phyloP scores from a whole-genome alignment of 2,888 invertebrate genomes.

The Nematopogon swammerdamellus region DNA sequence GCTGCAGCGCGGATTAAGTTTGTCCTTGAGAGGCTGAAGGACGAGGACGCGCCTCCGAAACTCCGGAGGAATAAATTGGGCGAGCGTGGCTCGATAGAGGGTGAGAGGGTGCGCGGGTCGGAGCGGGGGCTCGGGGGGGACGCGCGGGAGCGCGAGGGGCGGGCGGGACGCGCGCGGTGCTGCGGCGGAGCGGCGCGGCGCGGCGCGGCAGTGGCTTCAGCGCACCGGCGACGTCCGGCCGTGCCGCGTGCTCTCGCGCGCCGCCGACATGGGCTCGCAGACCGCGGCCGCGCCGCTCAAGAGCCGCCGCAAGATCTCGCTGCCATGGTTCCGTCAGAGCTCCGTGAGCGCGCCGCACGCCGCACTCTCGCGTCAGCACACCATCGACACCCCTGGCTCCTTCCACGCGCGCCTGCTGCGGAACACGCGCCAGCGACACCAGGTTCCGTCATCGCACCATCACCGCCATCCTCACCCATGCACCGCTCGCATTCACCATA shows the following conservation, averaged over 20 bases:
- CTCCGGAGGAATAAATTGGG: constrained; percentile 17
- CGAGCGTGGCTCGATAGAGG: constrained; percentile 47
- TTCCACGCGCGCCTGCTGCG: constrained; percentile 75
- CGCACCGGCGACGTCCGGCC: constrained; percentile 12
- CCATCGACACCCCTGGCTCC: constrained; percentile 86
- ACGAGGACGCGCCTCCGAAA: neutral
- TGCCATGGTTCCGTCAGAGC: constrained; percentile 87
- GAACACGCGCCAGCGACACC: constrained; percentile 53
- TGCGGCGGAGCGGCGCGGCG: constrained; percentile 25
- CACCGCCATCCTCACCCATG: neutral
- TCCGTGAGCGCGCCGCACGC: constrained; percentile 73
- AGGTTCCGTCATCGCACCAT: neutral
- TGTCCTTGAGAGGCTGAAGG: neutral
- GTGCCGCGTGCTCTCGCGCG: constrained; percentile 22
- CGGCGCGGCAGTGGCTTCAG: constrained; percentile 20
- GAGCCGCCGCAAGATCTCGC: constrained; percentile 79
- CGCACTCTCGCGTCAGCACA: constrained; percentile 78
- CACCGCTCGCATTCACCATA: neutral
- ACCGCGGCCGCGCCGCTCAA: constrained; percentile 56
- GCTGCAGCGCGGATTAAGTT: neutral
- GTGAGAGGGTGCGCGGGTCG: constrained; percentile 18
- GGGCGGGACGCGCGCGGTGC: constrained; percentile 15
- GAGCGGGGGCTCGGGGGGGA: constrained; percentile 14
- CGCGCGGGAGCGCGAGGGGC: constrained; percentile 20
- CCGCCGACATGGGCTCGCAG: constrained; percentile 30